Conservation (phyloP, 1,140 invertebrate genomes). For the Papilio helenus region DNA sequence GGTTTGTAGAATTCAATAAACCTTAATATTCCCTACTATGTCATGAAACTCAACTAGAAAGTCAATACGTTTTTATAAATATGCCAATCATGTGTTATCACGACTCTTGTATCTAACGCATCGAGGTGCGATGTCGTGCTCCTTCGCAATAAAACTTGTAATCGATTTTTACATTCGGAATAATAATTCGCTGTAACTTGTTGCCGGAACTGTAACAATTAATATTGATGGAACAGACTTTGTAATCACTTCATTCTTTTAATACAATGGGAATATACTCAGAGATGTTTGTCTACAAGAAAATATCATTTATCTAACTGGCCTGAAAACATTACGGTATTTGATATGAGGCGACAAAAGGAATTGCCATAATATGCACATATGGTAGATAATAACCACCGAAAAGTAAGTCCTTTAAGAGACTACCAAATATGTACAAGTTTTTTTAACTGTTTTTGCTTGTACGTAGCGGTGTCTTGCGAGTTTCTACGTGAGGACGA, state of each 20-base stretch:
- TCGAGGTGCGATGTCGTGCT: slow-evolving; percentile 53
- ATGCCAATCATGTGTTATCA: slow-evolving; percentile 46
- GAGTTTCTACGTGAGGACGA: slow-evolving; percentile 29
- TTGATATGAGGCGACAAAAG: neutral
- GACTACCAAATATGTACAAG: neutral
- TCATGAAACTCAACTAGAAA: slow-evolving; percentile 38
- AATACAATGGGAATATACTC: neutral
- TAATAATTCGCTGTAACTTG: slow-evolving; percentile 44
- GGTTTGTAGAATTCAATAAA: slow-evolving; percentile 13
- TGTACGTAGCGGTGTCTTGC: neutral
- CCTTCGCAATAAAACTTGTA: slow-evolving; percentile 57
- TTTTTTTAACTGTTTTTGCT: neutral
- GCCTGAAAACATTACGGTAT: neutral
- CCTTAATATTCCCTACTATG: slow-evolving; percentile 34
- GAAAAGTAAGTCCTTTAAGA: neutral
- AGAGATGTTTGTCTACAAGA: neutral
- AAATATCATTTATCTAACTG: neutral
- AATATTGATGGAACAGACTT: neutral
- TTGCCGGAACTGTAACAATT: slow-evolving; percentile 33
- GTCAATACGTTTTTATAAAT: slow-evolving; percentile 41
- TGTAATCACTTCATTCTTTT: neutral
- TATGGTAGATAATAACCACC: neutral
- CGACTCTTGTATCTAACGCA: slow-evolving; percentile 50
- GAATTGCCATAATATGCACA: neutral
- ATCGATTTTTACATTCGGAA: slow-evolving; percentile 48